These are phyloP conservation scores for Brachionus plicatilis DNA, from an alignment of 1,140 invertebrate species.

Conservation along the genomic window DNA sequence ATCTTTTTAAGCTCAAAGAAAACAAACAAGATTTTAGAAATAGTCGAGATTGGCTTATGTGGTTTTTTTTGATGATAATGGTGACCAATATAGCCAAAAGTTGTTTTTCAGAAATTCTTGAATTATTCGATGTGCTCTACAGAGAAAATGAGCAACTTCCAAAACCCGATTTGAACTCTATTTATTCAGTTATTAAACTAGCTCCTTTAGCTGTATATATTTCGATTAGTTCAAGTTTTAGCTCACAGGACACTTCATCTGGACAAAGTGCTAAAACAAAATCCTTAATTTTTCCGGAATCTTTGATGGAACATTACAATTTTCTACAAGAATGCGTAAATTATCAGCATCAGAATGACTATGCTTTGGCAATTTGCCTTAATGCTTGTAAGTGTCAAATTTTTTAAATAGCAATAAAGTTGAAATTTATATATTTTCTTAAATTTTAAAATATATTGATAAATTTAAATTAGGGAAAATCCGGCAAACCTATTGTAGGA, in stretches of 20 bases:
- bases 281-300: not conserved
- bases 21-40: not conserved
- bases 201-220: not conserved
- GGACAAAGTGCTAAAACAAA: not conserved
- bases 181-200: not conserved
- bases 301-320: not conserved
- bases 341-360: not conserved
- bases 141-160: not conserved
- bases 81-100: not conserved
- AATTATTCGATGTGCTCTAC: constrained; percentile 18
- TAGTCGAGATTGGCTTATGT: constrained; percentile 38
- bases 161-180: not conserved
- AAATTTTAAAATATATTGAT: too few relatives aligned
- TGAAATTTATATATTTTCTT: too few relatives aligned
- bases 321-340: not conserved
- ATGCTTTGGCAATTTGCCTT: not conserved
- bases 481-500: too few relatives aligned
- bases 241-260: not conserved
- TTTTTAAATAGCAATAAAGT: too few relatives aligned
- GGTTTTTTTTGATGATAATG: constrained; percentile 31
- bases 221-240: not conserved
- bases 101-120: not conserved
- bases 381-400: constrained; percentile 23
- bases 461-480: too few relatives aligned
- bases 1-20: not conserved